Conservation (phyloP, 2,888 invertebrate genomes). For the Ophioninae sp. region DNA sequence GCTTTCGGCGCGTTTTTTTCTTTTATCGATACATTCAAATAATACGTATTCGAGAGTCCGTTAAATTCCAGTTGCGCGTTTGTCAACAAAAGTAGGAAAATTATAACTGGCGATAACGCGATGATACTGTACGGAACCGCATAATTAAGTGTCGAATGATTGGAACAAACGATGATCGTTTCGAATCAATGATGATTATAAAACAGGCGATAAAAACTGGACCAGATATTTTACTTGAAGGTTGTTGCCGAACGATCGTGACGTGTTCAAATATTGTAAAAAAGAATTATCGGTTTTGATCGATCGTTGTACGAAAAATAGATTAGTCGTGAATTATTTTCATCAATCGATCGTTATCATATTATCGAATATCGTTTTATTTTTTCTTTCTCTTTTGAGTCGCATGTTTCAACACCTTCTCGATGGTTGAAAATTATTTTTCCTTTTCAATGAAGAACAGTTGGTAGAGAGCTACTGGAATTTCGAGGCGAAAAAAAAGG, state of each 20-base stretch:
- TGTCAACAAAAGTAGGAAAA: no score
- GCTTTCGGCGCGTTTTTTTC: slow-evolving; percentile 9
- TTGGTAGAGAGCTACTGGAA: slow-evolving; percentile 8
- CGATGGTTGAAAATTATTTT: neutral
- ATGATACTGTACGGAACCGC: slow-evolving; percentile 15
- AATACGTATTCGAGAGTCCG: neutral
- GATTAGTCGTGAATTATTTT: slow-evolving; percentile 5
- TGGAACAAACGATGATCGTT: neutral
- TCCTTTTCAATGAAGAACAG: neutral
- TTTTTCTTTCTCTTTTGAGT: neutral
- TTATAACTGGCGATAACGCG: neutral
- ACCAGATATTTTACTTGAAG: neutral
- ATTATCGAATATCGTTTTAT: neutral
- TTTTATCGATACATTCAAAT: neutral
- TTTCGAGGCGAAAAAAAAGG: neutral
- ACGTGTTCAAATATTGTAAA: neutral
- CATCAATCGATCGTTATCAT: slow-evolving; percentile 1
- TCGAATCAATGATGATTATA: neutral
- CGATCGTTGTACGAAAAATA: neutral
- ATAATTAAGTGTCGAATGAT: neutral
- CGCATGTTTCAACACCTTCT: neutral
- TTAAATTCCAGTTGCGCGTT: no score
- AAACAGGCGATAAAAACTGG: neutral
- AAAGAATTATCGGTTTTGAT: neutral
- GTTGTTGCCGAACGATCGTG: neutral